Conservation (phyloP, 2,888 invertebrate species). For the Drosophila mayaguana region DNA sequence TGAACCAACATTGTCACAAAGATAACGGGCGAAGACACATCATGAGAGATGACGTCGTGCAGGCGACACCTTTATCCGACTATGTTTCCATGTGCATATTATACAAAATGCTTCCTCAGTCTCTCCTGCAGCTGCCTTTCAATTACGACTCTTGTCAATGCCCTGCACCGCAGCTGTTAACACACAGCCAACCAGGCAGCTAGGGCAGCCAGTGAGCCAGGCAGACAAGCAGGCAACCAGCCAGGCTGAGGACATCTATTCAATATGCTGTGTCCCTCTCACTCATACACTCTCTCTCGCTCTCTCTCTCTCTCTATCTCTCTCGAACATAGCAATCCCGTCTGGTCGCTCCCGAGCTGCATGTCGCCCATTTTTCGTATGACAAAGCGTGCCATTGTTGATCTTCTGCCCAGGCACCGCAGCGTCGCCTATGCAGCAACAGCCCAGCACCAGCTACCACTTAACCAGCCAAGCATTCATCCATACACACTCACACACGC, state of each 20-base stretch:
- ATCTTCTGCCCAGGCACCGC: slow-evolving; percentile 44
- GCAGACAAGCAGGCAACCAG: not conserved
- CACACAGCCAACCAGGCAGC: slow-evolving; percentile 1
- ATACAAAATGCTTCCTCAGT: slow-evolving; percentile 40
- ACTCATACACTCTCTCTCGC: not conserved
- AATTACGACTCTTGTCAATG: slow-evolving; percentile 63
- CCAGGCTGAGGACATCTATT: slow-evolving; percentile 39
- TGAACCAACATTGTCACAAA: slow-evolving; percentile 45
- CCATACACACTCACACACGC: slow-evolving; percentile 1
- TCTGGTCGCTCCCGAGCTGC: slow-evolving; percentile 17
- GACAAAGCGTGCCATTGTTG: slow-evolving; percentile 69
- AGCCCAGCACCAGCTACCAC: slow-evolving; percentile 39
- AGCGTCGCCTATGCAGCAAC: slow-evolving; percentile 9
- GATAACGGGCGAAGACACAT: slow-evolving; percentile 17
- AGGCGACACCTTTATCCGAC: slow-evolving; percentile 45
- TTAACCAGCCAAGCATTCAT: slow-evolving; percentile 43
- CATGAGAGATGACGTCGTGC: slow-evolving; percentile 24
- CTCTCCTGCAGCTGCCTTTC: slow-evolving; percentile 49
- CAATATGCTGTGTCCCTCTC: slow-evolving; percentile 27
- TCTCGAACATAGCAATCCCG: too few species aligned
- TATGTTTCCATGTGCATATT: slow-evolving; percentile 35
- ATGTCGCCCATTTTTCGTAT: slow-evolving; percentile 52
- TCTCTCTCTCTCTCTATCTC: not conserved
- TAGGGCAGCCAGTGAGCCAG: not conserved
- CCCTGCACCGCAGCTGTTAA: slow-evolving; percentile 34